Percentiles rank a stretch among this genome's conserved stretches.
Conservation (phyloP, 2,797 vertebrate species). For the Alosa sapidissima region DNA sequence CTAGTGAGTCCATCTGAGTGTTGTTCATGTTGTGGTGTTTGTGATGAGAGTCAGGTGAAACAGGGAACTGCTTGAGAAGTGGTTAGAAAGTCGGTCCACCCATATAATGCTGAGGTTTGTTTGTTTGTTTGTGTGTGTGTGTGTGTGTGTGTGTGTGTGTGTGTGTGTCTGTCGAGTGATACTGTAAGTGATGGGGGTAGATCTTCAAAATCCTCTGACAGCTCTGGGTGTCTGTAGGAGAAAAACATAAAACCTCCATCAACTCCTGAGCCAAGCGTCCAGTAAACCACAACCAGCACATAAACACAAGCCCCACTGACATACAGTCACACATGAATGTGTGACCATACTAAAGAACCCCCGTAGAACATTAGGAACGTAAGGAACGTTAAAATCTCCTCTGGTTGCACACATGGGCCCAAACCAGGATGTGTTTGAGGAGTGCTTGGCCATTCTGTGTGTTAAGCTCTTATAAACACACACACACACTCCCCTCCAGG, state of each 20-base stretch:
- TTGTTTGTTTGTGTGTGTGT: slow-evolving; percentile 13
- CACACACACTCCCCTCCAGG: not conserved
- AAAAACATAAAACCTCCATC: not conserved
- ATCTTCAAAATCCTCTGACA: not conserved
- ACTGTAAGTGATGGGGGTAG: slow-evolving; percentile 18
- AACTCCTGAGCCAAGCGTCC: not conserved
- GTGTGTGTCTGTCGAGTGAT: slow-evolving; percentile 12
- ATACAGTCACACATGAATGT: not conserved
- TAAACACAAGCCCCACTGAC: not conserved
- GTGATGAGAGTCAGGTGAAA: not conserved
- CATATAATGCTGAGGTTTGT: slow-evolving; percentile 27
- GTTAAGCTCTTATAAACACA: not conserved
- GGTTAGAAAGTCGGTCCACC: slow-evolving; percentile 7
- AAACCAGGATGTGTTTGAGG: too few species aligned
- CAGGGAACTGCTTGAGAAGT: not conserved
- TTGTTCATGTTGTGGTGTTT: not conserved
- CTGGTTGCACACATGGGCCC: too few species aligned
- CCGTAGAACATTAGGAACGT: too few species aligned
- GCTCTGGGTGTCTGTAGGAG: slow-evolving; percentile 15
- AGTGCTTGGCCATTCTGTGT: too few species aligned
- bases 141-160: slow-evolving; percentile 1
- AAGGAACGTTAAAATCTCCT: too few species aligned
- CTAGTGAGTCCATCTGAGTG: too few species aligned
- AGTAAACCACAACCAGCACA: not conserved
- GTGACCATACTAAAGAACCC: too few species aligned